Conservation (phyloP, 2,888 invertebrate genomes). For the Mystacides longicornis region DNA sequence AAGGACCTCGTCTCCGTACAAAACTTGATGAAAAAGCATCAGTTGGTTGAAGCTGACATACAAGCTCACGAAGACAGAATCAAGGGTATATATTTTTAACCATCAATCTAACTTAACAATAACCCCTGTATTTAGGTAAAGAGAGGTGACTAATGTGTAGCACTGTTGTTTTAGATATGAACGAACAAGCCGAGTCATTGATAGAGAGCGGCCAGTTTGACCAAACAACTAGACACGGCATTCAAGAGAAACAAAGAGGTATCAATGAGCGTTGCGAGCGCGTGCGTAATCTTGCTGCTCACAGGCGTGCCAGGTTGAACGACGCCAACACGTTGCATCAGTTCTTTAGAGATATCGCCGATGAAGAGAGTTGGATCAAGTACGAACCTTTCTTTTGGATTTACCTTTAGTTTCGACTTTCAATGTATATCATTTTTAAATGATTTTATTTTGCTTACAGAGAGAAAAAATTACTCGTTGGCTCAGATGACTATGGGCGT, state of each 20-base stretch:
- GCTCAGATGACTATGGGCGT: conserved; percentile 96
- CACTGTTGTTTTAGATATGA: conserved; percentile 72
- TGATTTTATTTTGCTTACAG: conserved; percentile 35
- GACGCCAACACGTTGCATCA: conserved; percentile 98
- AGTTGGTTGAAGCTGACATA: conserved; percentile 96
- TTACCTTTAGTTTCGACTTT: background rate
- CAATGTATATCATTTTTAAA: background rate
- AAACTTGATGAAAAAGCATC: conserved; percentile 97
- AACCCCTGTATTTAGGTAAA: no score
- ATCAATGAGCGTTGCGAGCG: conserved; percentile 97
- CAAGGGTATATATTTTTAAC: conserved; percentile 56
- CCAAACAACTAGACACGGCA: conserved; percentile 87
- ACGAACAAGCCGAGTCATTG: conserved; percentile 90
- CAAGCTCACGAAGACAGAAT: conserved; percentile 94
- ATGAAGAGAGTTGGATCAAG: conserved; percentile 99
- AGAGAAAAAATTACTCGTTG: conserved; percentile 95
- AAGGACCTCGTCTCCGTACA: conserved; percentile 98
- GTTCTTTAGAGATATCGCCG: conserved; percentile 98
- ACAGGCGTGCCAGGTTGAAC: conserved; percentile 84
- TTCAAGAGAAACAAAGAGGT: conserved; percentile 88
- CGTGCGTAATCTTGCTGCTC: conserved; percentile 85
- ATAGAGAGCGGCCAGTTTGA: conserved; percentile 97
- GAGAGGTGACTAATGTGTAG: no score
- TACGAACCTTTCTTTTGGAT: conserved; percentile 29
- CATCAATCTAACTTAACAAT: no score